Evolutionary conservation across 1,140 invertebrate species (phyloP).

Genomic region (Tribolium castaneum): DNA sequence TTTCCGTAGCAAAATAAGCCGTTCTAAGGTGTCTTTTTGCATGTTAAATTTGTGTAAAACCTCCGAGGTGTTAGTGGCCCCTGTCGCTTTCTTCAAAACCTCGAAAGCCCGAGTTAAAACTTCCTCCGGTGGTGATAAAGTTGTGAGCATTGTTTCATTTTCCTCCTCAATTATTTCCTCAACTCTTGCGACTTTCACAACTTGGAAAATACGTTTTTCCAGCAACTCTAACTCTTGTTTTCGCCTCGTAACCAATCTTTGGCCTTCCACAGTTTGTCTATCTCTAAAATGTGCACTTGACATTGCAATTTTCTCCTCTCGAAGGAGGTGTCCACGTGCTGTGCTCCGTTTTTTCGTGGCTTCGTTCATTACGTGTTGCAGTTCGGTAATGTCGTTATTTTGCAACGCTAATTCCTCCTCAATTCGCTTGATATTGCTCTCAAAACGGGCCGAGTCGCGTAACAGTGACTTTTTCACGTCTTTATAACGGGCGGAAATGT

Average conservation of each 20-base stretch:
- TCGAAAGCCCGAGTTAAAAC: constrained; percentile 76
- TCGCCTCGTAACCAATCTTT: constrained; percentile 74
- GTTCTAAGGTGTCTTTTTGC: constrained; percentile 76
- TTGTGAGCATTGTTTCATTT: constrained; percentile 52
- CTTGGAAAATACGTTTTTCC: constrained; percentile 76
- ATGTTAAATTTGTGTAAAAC: constrained; percentile 78
- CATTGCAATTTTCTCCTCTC: constrained; percentile 75
- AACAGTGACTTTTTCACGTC: constrained; percentile 77
- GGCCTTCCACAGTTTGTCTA: constrained; percentile 71
- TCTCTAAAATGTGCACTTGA: constrained; percentile 73
- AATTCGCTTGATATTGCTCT: constrained; percentile 75
- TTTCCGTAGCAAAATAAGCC: constrained; percentile 74
- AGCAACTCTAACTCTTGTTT: constrained; percentile 77
- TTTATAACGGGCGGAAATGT: constrained; percentile 80
- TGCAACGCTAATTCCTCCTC: constrained; percentile 75
- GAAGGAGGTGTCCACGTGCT: constrained; percentile 72
- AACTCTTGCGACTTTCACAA: constrained; percentile 52
- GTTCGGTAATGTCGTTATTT: constrained; percentile 75
- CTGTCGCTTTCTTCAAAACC: constrained; percentile 78
- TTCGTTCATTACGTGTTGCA: constrained; percentile 70
- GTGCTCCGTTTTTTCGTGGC: constrained; percentile 75
- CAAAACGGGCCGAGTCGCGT: constrained; percentile 77
- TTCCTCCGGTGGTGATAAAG: constrained; percentile 62
- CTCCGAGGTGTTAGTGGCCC: constrained; percentile 77
- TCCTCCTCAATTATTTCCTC: constrained; percentile 57